Percentiles rank a stretch among this genome's conserved stretches.
Evolutionary conservation across 2,113 vertebrate genomes (phyloP).

Genomic region (Tragelaphus buxtoni): DNA sequence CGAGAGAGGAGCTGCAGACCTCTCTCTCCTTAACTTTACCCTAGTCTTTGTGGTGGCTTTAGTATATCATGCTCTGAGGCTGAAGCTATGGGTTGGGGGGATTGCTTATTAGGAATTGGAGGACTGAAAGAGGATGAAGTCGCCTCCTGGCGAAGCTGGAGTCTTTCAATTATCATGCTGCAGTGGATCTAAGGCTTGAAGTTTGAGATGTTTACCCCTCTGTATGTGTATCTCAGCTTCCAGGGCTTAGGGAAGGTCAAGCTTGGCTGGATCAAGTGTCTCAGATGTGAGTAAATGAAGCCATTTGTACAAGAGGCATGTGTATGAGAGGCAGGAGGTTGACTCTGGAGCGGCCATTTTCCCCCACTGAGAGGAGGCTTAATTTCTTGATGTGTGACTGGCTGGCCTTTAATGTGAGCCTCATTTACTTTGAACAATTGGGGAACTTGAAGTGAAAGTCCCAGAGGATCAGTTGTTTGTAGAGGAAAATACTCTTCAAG

Average conservation of each 20-base stretch:
- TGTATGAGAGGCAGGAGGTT: conserved; percentile 39
- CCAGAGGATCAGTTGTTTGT: conserved; percentile 76
- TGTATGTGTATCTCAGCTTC: conserved; percentile 55
- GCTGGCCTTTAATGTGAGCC: conserved; percentile 73
- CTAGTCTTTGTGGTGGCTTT: background rate
- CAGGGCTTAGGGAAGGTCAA: conserved; percentile 43
- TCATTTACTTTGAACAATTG: conserved; percentile 78
- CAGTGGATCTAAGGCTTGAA: conserved; percentile 9
- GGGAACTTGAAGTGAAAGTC: conserved; percentile 78
- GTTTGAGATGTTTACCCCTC: conserved; percentile 31
- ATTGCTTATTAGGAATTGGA: conserved; percentile 7
- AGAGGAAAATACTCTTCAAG: conserved; percentile 71
- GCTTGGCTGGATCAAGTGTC: conserved; percentile 36
- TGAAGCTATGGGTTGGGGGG: background rate
- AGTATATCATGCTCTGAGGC: background rate
- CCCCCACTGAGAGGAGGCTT: conserved; percentile 32
- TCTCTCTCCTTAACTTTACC: background rate
- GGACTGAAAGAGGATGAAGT: conserved; percentile 7
- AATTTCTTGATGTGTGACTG: conserved; percentile 63
- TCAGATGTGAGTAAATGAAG: conserved; percentile 48
- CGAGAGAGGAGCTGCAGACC: background rate
- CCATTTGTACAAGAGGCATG: conserved; percentile 24
- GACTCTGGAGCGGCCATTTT: conserved; percentile 26
- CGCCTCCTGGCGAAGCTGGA: conserved; percentile 13
- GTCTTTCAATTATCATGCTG: background rate